These are phyloP conservation scores for Oncorhynchus masou DNA, from an alignment of 2,113 vertebrate species.

Conservation along the genomic window DNA sequence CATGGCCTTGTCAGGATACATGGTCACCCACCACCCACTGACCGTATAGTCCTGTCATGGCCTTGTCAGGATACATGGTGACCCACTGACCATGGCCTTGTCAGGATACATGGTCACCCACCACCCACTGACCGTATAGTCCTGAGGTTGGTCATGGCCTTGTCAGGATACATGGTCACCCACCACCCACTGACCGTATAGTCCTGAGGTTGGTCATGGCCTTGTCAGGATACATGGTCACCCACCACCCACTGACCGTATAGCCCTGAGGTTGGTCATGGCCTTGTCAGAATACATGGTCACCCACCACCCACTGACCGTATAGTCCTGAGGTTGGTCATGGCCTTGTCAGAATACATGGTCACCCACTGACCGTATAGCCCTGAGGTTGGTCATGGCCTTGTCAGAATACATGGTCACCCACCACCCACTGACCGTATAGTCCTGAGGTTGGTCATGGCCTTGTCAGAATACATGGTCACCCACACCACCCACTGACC, in stretches of 20 bases:
- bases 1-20: slow-evolving; percentile 97
- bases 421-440: slow-evolving; percentile 77
- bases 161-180: slow-evolving; percentile 7
- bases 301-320: slow-evolving; percentile 70
- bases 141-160: too few species aligned
- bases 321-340: slow-evolving; percentile 87
- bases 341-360: slow-evolving; percentile 97
- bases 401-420: slow-evolving; percentile 8
- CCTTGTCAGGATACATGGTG: slow-evolving; percentile 98
- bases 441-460: slow-evolving; percentile 87
- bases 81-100: slow-evolving; percentile 57
- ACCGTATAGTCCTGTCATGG: slow-evolving; percentile 93
- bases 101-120: slow-evolving; percentile 5
- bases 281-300: too few species aligned
- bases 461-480: slow-evolving; percentile 98
- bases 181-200: slow-evolving; percentile 77
- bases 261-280: too few species aligned
- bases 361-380: too few species aligned
- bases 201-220: slow-evolving; percentile 88
- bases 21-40: slow-evolving; percentile 78
- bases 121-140: slow-evolving; percentile 79
- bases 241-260: too few species aligned
- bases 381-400: too few species aligned
- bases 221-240: slow-evolving; percentile 99
- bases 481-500: slow-evolving; percentile 66